phyloP scores from a whole-genome alignment of 1,140 invertebrate genomes.

The Mamestra configurata region DNA sequence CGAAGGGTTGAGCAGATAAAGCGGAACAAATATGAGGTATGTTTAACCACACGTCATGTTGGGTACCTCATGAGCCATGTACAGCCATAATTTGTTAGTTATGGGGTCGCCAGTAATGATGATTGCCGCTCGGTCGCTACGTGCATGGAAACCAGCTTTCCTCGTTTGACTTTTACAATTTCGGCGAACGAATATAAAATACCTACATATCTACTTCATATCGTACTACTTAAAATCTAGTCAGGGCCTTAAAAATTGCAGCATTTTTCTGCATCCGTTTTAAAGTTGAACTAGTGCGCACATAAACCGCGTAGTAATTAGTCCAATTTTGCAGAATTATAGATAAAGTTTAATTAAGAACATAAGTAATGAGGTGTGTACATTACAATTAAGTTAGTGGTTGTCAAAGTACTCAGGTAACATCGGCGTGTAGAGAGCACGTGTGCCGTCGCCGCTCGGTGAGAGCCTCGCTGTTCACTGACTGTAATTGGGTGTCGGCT shows the following conservation, averaged over 20 bases:
- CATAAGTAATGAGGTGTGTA: neutral
- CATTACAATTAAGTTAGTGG: conserved; percentile 38
- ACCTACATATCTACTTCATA: neutral
- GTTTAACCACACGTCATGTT: conserved; percentile 34
- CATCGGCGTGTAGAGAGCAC: conserved; percentile 18
- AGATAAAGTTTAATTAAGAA: conserved; percentile 23
- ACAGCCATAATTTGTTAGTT: conserved; percentile 38
- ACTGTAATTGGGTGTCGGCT: conserved; percentile 73
- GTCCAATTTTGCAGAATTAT: conserved; percentile 20
- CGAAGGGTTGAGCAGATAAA: conserved; percentile 27
- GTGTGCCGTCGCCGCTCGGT: too few species aligned
- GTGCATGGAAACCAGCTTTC: conserved; percentile 44
- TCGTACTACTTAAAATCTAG: conserved; percentile 4
- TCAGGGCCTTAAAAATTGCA: neutral
- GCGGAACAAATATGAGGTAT: conserved; percentile 40
- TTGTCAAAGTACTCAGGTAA: conserved; percentile 25
- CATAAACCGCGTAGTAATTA: neutral
- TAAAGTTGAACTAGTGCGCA: neutral
- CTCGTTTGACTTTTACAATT: conserved; percentile 42
- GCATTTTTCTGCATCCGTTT: neutral
- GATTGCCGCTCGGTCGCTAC: conserved; percentile 38
- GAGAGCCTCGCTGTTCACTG: conserved; percentile 32
- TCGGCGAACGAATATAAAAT: conserved; percentile 33
- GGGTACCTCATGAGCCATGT: conserved; percentile 34
- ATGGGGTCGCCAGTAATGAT: conserved; percentile 45